Percentiles rank a stretch among this genome's conserved stretches.
phyloP scores from a whole-genome alignment of 2,113 vertebrate species.

The Pelodiscus sinensis region DNA sequence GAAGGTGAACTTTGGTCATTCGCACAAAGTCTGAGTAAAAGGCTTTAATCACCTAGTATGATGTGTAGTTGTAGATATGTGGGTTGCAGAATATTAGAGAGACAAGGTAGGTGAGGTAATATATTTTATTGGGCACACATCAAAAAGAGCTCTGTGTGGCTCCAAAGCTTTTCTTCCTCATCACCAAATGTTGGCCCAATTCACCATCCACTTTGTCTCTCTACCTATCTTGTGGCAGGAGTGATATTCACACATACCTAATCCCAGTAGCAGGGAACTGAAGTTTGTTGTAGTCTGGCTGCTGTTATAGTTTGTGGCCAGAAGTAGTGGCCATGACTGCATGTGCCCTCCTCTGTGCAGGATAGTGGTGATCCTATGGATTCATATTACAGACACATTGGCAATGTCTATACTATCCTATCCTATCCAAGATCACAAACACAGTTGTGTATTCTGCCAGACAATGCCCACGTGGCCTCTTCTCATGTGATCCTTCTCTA shows the following conservation, averaged over 20 bases:
- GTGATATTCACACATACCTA: neutral
- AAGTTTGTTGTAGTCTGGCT: rapidly evolving
- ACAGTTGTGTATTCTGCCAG: neutral
- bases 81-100: neutral
- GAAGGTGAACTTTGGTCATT: neutral
- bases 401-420: neutral
- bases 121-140: neutral
- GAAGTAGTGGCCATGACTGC: neutral
- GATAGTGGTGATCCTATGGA: neutral
- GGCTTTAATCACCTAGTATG: neutral
- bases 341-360: neutral
- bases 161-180: no score
- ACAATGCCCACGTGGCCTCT: neutral
- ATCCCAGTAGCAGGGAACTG: neutral
- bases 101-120: neutral
- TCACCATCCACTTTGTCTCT: no score
- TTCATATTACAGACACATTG: neutral
- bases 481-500: neutral
- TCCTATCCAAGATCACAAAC: neutral
- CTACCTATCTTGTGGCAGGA: neutral
- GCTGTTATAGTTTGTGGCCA: neutral
- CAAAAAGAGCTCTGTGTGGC: neutral
- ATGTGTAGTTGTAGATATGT: neutral
- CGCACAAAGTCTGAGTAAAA: neutral
- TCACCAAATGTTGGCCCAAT: no score